Evolutionary conservation across 2,888 invertebrate genomes (phyloP).

Genomic region (Tinea semifulvella): DNA sequence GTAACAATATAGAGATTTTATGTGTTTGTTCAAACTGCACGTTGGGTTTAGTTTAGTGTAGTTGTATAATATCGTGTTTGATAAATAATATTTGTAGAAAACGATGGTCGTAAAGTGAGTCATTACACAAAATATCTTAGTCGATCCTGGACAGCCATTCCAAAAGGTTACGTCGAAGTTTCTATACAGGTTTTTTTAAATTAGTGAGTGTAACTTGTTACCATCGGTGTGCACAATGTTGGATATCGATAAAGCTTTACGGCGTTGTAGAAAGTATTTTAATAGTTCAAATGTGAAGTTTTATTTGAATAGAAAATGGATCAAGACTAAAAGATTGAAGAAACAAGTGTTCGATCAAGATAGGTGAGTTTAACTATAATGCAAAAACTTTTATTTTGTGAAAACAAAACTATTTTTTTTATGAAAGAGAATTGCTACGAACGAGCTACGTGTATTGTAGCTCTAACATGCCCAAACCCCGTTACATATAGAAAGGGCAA

Average conservation of each 20-base stretch:
- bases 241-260: background rate
- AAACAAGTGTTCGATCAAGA: conserved; percentile 33
- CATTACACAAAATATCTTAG: background rate
- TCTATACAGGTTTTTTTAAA: too few relatives aligned
- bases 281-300: conserved; percentile 24
- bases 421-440: too few relatives aligned
- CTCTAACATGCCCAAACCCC: too few relatives aligned
- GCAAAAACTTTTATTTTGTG: too few relatives aligned
- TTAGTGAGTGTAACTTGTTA: too few relatives aligned
- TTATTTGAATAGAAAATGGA: conserved; percentile 29
- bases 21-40: too few relatives aligned
- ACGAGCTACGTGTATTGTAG: too few relatives aligned
- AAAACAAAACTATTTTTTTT: too few relatives aligned
- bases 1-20: too few relatives aligned
- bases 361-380: conserved; percentile 46
- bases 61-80: background rate
- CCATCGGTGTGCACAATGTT: too few relatives aligned
- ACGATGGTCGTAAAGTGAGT: background rate
- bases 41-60: too few relatives aligned
- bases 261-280: conserved; percentile 27
- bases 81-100: background rate
- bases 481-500: too few relatives aligned
- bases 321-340: conserved; percentile 38
- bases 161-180: background rate
- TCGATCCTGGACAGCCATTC: background rate